Conservation (phyloP, 2,888 invertebrate genomes). For the Diabrotica balteata region DNA sequence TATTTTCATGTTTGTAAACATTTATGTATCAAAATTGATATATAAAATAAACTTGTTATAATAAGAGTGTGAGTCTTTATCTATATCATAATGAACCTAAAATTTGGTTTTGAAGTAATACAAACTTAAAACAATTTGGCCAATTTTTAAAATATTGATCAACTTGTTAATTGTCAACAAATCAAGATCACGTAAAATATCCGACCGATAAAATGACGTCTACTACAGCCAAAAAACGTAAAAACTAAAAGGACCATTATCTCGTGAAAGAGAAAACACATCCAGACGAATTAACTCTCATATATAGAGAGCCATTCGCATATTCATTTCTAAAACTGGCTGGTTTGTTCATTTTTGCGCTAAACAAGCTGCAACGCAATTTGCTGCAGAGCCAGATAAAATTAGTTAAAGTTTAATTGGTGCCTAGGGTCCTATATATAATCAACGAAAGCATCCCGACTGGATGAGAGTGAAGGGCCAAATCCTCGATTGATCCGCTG, state of each 20-base stretch:
- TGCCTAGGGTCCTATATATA: conserved; percentile 46
- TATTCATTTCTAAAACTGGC: conserved; percentile 25
- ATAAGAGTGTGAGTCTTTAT: no score
- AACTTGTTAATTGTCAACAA: no score
- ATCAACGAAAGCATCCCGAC: conserved; percentile 43
- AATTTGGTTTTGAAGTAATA: no score
- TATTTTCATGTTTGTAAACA: no score
- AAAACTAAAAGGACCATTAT: neutral
- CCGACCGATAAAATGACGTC: no score
- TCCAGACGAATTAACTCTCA: conserved; percentile 22
- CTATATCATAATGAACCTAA: no score
- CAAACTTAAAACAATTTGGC: no score
- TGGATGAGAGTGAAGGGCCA: conserved; percentile 38
- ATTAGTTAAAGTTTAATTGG: conserved; percentile 52
- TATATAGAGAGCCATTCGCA: conserved; percentile 11
- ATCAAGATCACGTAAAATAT: no score
- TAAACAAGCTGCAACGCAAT: conserved; percentile 39
- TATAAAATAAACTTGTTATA: no score
- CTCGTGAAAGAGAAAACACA: neutral
- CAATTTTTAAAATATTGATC: no score
- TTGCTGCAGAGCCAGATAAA: conserved; percentile 45
- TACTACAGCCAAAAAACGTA: neutral
- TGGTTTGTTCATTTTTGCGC: conserved; percentile 35
- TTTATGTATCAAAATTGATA: no score
- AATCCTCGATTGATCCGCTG: conserved; percentile 42